Evolutionary conservation across 92 coral and sea anemone species (phyloP), one percentile per base, ranked within the genome.

Genomic region (Porites rus): DNA sequence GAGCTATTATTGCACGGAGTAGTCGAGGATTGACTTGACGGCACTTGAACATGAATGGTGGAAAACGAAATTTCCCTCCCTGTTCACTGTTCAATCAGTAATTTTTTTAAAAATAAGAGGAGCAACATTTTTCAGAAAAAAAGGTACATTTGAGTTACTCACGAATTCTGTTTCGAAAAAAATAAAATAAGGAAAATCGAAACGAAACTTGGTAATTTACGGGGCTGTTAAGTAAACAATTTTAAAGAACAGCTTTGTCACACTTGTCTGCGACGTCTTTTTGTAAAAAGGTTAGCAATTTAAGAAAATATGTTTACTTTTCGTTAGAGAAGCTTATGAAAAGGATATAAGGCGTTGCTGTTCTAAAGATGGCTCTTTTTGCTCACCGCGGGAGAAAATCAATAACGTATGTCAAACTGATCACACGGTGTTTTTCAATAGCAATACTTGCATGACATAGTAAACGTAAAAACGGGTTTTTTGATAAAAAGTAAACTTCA

Each of bases 271-370:
- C 8, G 12, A 11, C 72, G n/a, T 18, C 20, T 43, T 31, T 1
- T 71, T 43, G 46, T 38, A 38, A 64, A 78, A 65, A 43, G 51
- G 19, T 0, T 38, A 1, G 11, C 9, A 11, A 50, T n/a, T 54
- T 20, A 14, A 67, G 11, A n/a, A 67, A 52, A 25, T 79, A 7
- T 67, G 14, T 67, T 52, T 51, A 51, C 20, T 79, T 7, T 53
- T 22, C 17, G 17, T 10, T 52, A 52, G 76, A 38, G 46, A 72
- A 38, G 31, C 24, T 54, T 54, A 8, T 72, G 46, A 80, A 80
- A 80, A 59, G 75, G 53, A 75, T 25, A 38, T 38, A 38, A 38
- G 25, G 62, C 69, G 74, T 80, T 80, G 70, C 54, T 53, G 38
- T 25, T 58, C 12, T 52, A 31, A 69, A 52, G 66, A 46, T 61